Base-by-base conservation (phyloP, 2,888 invertebrate genomes). In the Nephrotoma guestfalica region DNA sequence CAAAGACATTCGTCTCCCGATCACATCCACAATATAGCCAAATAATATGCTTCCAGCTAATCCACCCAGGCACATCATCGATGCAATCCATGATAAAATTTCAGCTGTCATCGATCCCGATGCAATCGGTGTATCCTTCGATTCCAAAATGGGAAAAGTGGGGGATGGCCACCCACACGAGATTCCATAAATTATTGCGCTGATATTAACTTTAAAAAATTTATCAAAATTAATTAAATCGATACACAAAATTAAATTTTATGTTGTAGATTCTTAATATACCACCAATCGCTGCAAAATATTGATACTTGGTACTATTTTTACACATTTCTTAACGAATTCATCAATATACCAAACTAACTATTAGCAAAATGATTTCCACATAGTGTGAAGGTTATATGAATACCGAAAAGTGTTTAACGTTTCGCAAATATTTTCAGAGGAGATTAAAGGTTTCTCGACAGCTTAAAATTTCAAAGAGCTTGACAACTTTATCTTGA, bases 121-220 rank as follows among this genome's bases (percentile, higher is more conserved):
- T 2, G 9, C 18, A 11, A 88, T 71, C 6, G 87, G 87, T 9
- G 86, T 84, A 0, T 87, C 86, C 40, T 45, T 42, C 9, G 87
- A 86, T 83, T 86, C 13, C 6, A 88, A 71, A 13, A 87, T 40
- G 15, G 86, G 83, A 41, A 88, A 45, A 9, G 83, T 86, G n/a
- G 86, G 30, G 11, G 87, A 87, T 15, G 86, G 15, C 87, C 87
- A 88, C 0, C 87, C 87, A 71, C 86, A 86, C 11, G 71, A 15
- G 6, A 57, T 43, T 3, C 87, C 87, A 86, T 87, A 88, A 1
- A 86, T 42, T 84, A 86, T n/a, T 86, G 45, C 13, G n/a, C 51
- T 84, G 4, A 86, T 45, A n/a, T 86, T 86, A 18, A 86, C 86
- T 86, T 30, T 40, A 43, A 83, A 86, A n/a, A 47, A 86, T 57